Evolutionary conservation across 2,888 invertebrate species (phyloP).

Genomic region (Chelonus formosanus): DNA sequence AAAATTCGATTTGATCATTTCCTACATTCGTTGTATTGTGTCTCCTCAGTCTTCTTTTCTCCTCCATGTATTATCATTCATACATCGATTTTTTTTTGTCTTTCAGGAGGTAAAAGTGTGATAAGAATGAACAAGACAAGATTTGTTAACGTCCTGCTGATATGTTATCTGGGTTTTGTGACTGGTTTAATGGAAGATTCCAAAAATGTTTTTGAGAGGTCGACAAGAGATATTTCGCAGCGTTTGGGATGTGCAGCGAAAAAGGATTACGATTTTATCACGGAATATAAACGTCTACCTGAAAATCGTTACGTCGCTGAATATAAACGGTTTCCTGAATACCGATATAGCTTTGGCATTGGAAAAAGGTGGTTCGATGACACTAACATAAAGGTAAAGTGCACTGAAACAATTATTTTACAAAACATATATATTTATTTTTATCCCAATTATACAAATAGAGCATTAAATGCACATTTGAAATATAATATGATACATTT

Average conservation of each 20-base stretch:
- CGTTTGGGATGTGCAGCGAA: slow-evolving; percentile 18
- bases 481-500: too few relatives aligned
- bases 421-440: too few relatives aligned
- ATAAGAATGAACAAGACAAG: slow-evolving; percentile 24
- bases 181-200: slow-evolving; percentile 14
- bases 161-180: slow-evolving; percentile 8
- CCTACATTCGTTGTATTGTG: too few relatives aligned
- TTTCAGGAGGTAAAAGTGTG: too few relatives aligned
- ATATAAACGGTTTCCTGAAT: slow-evolving; percentile 71
- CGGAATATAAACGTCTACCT: slow-evolving; percentile 72
- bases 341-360: slow-evolving; percentile 62
- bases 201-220: slow-evolving; percentile 4
- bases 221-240: slow-evolving; percentile 10
- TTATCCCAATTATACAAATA: too few relatives aligned
- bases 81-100: too few relatives aligned
- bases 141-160: slow-evolving; percentile 16
- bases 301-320: slow-evolving; percentile 70
- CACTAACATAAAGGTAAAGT: slow-evolving; percentile 63
- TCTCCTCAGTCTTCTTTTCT: too few relatives aligned
- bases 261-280: slow-evolving; percentile 67
- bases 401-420: too few relatives aligned
- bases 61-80: too few relatives aligned
- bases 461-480: too few relatives aligned
- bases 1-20: too few relatives aligned
- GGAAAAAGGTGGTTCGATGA: slow-evolving; percentile 63